Evolutionary conservation across 2,888 invertebrate species (phyloP).

Genomic region (Litoditis marina): DNA sequence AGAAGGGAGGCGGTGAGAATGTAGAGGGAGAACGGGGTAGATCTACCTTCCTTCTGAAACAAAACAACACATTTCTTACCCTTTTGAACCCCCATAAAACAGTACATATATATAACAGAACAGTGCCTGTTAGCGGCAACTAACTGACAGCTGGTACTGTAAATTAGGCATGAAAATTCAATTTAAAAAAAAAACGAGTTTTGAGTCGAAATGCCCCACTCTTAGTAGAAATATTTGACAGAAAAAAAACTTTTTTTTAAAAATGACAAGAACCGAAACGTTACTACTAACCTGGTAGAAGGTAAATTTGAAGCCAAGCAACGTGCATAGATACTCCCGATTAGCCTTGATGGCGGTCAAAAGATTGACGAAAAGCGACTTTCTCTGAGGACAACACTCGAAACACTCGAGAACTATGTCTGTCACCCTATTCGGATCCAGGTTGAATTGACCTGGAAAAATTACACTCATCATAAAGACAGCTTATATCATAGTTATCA

Average conservation of each 20-base stretch:
- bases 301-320: slow-evolving; percentile 85
- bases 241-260: too few relatives aligned
- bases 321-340: slow-evolving; percentile 69
- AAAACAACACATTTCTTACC: too few relatives aligned
- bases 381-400: slow-evolving; percentile 70
- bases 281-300: slow-evolving; percentile 64
- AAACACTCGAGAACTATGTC: slow-evolving; percentile 95
- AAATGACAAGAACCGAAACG: not conserved
- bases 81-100: too few relatives aligned
- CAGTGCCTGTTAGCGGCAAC: too few relatives aligned
- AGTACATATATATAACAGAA: too few relatives aligned
- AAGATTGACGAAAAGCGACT: slow-evolving; percentile 74
- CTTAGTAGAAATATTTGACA: too few relatives aligned
- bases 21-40: slow-evolving; percentile 71
- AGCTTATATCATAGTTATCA: not conserved
- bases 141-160: too few relatives aligned
- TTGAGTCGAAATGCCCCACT: too few relatives aligned
- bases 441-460: slow-evolving; percentile 86
- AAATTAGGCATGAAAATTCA: too few relatives aligned
- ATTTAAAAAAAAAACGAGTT: too few relatives aligned
- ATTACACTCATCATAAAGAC: not conserved
- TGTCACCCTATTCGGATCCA: slow-evolving; percentile 82
- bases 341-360: slow-evolving; percentile 84
- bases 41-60: slow-evolving; percentile 22
- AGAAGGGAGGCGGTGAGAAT: slow-evolving; percentile 83